Base-by-base conservation (phyloP, 2,888 invertebrate genomes). In the Poecilobothrus nobilitatus region DNA sequence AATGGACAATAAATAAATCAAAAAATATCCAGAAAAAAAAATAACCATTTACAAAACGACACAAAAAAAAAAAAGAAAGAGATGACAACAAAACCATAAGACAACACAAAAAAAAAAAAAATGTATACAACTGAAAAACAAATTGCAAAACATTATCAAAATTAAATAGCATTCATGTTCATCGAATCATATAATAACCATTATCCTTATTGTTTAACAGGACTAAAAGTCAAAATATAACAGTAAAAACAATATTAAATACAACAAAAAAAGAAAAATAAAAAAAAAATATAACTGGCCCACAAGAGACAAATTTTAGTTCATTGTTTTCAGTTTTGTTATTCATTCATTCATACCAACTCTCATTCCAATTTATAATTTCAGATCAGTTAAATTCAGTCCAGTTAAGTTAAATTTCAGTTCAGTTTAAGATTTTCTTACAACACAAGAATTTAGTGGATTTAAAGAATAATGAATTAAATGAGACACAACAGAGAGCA, bases 121-220 rank as follows among this genome's bases (percentile, higher is more conserved):
- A 12, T 53, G n/a, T n/a, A n/a, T 53, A 18, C n/a, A 53, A 27
- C 27, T 27, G 2, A 27, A 27, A 27, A 53, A 53, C 53, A 53
- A 53, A 53, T 53, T 53, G 53, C 53, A 53, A 27, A 53, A 53
- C 53, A 53, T 53, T 53, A 53, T 53, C 53, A n/a, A 53, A 53
- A 53, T 53, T 53, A 53, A 53, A 53, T 15, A n/a, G 53, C 53
- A 53, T 53, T 53, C 53, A 53, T 53, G 53, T 53, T 15, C 53
- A 53, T 53, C 53, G 53, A 53, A 18, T 53, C 53, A 53, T 53
- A 53, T 53, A 18, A 53, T 53, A 53, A 53, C 53, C 53, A 53
- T 53, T 53, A 53, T 53, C 53, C 53, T 53, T 53, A 53, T 53
- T 53, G 53, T 53, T 53, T 53, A 53, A 53, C 53, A 53, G 53